Evolutionary conservation across 2,113 vertebrate genomes (phyloP).

Genomic region (Bolborhynchus lineola): DNA sequence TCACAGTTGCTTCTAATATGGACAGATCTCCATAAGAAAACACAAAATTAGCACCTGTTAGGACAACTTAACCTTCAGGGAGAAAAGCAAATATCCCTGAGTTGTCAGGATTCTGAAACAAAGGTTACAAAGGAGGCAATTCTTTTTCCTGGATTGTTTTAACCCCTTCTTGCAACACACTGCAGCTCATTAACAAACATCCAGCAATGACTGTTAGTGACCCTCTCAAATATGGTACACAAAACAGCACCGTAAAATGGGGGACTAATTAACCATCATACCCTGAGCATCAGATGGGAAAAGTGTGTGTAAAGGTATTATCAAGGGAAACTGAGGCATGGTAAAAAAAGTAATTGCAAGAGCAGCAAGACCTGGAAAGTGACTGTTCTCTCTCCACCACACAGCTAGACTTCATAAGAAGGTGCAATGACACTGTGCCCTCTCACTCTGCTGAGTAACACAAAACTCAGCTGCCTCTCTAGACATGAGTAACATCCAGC

Average conservation of each 20-base stretch:
- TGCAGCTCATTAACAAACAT: neutral
- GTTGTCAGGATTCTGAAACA: slow-evolving; percentile 54
- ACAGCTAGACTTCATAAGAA: neutral
- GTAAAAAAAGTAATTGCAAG: neutral
- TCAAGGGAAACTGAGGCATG: neutral
- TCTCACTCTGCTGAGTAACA: neutral
- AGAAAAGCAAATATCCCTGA: slow-evolving; percentile 68
- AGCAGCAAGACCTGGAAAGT: neutral
- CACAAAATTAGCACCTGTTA: slow-evolving; percentile 78
- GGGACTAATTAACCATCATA: neutral
- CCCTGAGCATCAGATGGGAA: neutral
- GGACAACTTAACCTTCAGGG: slow-evolving; percentile 75
- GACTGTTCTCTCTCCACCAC: neutral
- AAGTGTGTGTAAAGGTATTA: neutral
- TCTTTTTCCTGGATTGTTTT: slow-evolving; percentile 28
- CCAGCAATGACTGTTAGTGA: neutral
- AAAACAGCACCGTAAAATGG: neutral
- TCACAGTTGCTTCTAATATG: slow-evolving; percentile 68
- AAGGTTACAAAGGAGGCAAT: slow-evolving; percentile 40
- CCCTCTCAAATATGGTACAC: neutral
- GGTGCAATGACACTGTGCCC: neutral
- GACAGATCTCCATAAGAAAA: slow-evolving; percentile 72
- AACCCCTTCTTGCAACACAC: slow-evolving; percentile 40
- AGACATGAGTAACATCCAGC: neutral
- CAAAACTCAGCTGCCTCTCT: neutral